Conservation (phyloP, 2,113 vertebrate genomes). For the Myotis lucifugus region DNA sequence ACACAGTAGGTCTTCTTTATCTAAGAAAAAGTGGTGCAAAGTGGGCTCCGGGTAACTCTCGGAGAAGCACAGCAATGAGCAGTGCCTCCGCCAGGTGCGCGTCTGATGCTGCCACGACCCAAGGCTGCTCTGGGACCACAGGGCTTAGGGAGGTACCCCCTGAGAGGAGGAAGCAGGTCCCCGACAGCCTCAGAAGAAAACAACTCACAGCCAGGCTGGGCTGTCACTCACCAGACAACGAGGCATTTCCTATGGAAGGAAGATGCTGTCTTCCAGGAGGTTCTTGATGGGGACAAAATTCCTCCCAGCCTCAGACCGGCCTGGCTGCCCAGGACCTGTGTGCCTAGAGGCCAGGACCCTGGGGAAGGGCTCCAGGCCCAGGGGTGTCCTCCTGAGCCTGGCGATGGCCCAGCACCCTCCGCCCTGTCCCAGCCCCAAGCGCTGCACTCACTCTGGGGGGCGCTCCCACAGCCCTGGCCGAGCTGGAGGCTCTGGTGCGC, state of each 20-base stretch:
- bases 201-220: neutral
- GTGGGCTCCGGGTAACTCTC: neutral
- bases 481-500: neutral
- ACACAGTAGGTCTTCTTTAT: neutral
- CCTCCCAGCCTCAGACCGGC: neutral
- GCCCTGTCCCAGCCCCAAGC: too few species aligned
- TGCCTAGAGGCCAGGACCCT: neutral
- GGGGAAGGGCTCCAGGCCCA: neutral
- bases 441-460: rapidly evolving
- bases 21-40: neutral
- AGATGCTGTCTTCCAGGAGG: neutral
- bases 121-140: too few species aligned
- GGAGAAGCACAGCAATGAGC: neutral
- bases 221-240: neutral
- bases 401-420: neutral
- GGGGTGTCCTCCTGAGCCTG: neutral
- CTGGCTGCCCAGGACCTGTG: neutral
- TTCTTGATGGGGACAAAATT: neutral
- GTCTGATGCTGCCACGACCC: neutral
- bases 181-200: neutral
- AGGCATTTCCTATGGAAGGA: neutral
- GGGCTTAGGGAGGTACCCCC: neutral
- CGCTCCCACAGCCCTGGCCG: neutral
- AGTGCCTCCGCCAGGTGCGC: neutral
- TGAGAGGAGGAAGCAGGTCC: neutral